A percentile compares a stretch with the other conserved stretches of the same genome.
phyloP scores from a whole-genome alignment of 2,797 vertebrate species.

The Anas capensis region DNA sequence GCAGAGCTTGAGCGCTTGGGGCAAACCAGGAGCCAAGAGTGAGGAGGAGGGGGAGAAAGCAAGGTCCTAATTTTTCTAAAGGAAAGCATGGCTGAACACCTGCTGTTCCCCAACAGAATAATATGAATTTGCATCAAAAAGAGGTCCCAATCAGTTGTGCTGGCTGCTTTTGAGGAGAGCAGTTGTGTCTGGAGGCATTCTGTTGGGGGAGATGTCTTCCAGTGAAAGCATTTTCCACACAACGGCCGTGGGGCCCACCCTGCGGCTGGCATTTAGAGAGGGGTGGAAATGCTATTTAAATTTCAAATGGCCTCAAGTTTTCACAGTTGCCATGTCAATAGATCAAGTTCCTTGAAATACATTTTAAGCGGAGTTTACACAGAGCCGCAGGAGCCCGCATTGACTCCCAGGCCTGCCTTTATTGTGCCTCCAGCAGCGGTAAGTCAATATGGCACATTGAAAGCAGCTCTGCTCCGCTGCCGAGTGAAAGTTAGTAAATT shows the following conservation, averaged over 20 bases:
- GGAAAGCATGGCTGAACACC: conserved; percentile 78
- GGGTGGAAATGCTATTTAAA: conserved; percentile 76
- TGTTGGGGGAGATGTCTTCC: conserved; percentile 71
- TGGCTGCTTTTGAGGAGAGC: conserved; percentile 70
- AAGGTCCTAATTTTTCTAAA: conserved; percentile 73
- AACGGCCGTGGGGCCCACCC: conserved; percentile 52
- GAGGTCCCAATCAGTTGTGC: conserved; percentile 68
- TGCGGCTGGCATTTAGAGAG: conserved; percentile 54
- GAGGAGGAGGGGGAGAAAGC: not conserved
- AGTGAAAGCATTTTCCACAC: conserved; percentile 69
- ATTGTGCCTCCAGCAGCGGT: conserved; percentile 57
- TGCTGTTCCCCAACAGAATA: conserved; percentile 77
- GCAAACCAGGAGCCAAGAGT: not conserved
- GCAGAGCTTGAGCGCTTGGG: not conserved
- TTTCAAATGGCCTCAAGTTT: conserved; percentile 75
- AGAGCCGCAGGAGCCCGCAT: conserved; percentile 65
- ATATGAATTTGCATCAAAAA: conserved; percentile 79
- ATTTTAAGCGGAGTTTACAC: conserved; percentile 75
- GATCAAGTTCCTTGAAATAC: conserved; percentile 72
- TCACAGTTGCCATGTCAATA: conserved; percentile 74
- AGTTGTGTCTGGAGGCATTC: conserved; percentile 77
- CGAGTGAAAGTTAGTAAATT: conserved; percentile 72
- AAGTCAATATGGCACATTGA: conserved; percentile 66
- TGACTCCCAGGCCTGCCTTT: conserved; percentile 59
- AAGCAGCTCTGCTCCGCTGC: conserved; percentile 31